Base-by-base conservation (phyloP, 1,140 invertebrate species). In the Eumaeus atala region DNA sequence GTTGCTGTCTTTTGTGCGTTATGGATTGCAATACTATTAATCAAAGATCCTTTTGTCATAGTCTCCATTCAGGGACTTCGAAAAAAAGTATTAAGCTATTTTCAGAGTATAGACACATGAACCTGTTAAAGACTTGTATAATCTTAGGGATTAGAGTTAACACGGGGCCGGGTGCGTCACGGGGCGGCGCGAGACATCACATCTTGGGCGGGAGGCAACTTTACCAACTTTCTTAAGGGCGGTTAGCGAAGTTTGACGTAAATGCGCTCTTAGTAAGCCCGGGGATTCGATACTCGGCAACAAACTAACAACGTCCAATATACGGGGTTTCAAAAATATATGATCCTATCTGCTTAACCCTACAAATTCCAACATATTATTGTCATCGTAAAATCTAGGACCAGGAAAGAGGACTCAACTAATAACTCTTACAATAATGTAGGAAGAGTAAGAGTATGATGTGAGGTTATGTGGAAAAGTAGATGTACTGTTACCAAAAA, bases 141-240 rank as follows among this genome's bases (percentile, higher is more conserved):
- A 84, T 84, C 79, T 77, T 70, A 62, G 70, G 75, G 83, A 84
- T 86, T 84, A 84, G 51, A 84, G 80, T 83, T 86, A 75, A 81
- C 77, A 83, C 67, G 77, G 75, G 71, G 72, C 75, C 67, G 70
- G 70, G 68, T 64, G 62, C 58, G 71, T 70, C 70, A 64, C 68
- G 63, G 61, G 66, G 69, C 63, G 67, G 65, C 55, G 71, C 70
- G 69, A 77, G 73, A 70, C 70, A 75, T 74, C 77, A 78, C 72
- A 77, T 80, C 74, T 75, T 71, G 62, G 70, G 76, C 67, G 69
- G 73, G 76, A 76, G 73, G 61, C 61, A 83, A 86, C 75, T 84
- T 84, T 70, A 58, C 60, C 75, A 84, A 86, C 77, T 86, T 83
- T 81, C 77, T 83, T 84, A 79, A 80, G 76, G 76, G 71, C 74